Evolutionary conservation across 2,797 vertebrate species (phyloP).

Genomic region (Heterohyrax brucei): DNA sequence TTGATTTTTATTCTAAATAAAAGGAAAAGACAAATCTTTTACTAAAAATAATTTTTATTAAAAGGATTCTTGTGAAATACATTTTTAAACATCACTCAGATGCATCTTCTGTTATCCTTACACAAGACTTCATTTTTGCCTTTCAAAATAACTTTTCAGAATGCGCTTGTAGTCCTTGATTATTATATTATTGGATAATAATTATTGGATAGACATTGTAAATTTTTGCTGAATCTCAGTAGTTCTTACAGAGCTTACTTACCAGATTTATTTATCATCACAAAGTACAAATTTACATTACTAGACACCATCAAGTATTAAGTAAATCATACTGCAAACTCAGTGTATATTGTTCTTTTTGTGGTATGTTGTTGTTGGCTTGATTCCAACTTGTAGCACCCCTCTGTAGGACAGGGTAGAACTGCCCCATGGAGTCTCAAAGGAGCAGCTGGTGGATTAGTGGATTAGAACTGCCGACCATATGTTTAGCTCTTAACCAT

Average conservation of each 20-base stretch:
- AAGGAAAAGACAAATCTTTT: not conserved
- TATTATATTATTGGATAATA: not conserved
- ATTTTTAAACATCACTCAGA: not conserved
- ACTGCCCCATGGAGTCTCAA: too few species aligned
- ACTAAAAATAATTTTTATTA: not conserved
- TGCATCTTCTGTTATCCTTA: slow-evolving; percentile 12
- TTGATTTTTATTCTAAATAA: slow-evolving; percentile 50
- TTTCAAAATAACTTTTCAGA: slow-evolving; percentile 39
- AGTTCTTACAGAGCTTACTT: slow-evolving; percentile 10
- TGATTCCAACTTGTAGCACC: too few species aligned
- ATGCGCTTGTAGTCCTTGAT: slow-evolving; percentile 47
- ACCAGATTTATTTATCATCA: slow-evolving; percentile 36
- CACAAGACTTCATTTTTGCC: not conserved
- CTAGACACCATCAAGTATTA: slow-evolving; percentile 19
- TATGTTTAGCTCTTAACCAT: too few species aligned
- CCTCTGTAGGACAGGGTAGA: too few species aligned
- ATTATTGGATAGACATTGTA: not conserved
- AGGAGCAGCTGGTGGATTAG: too few species aligned
- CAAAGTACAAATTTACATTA: slow-evolving; percentile 34
- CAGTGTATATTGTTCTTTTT: too few species aligned
- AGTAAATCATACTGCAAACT: not conserved
- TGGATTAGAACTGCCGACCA: too few species aligned
- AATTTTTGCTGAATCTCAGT: slow-evolving; percentile 27
- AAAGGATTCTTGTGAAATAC: slow-evolving; percentile 14
- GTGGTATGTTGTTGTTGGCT: not conserved